Conservation (phyloP, 2,113 vertebrate genomes). For the Etheostoma cragini region DNA sequence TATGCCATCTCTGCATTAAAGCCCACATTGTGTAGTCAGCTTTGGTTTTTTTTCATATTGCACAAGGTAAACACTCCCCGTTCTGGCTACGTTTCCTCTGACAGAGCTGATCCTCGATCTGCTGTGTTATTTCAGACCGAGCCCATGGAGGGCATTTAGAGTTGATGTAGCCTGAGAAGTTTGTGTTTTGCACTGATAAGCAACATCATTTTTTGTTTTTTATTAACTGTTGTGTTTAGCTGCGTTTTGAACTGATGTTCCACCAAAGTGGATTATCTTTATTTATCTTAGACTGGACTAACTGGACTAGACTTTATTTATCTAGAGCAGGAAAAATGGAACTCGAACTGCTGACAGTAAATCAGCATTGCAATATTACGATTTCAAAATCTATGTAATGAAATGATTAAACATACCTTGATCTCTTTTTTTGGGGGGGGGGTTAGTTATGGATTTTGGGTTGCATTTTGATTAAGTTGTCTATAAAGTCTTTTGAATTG, state of each 20-base stretch:
- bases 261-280: neutral
- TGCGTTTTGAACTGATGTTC: neutral
- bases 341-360: neutral
- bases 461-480: neutral
- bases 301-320: no score
- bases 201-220: neutral
- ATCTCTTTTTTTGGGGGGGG: neutral
- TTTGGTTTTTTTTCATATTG: constrained; percentile 32
- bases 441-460: neutral
- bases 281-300: neutral
- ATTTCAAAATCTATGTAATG: neutral
- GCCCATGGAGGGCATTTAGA: neutral
- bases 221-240: neutral
- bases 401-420: neutral
- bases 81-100: constrained; percentile 1
- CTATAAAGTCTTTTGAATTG: neutral
- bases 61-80: constrained; percentile 5
- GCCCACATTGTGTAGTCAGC: constrained; percentile 9
- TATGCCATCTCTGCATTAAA: neutral
- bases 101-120: neutral
- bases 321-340: neutral
- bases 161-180: neutral
- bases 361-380: neutral
- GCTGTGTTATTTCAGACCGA: neutral
- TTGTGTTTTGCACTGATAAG: neutral